Base-by-base conservation (phyloP, 2,113 vertebrate genomes). In the Beaufortia kweichowensis region DNA sequence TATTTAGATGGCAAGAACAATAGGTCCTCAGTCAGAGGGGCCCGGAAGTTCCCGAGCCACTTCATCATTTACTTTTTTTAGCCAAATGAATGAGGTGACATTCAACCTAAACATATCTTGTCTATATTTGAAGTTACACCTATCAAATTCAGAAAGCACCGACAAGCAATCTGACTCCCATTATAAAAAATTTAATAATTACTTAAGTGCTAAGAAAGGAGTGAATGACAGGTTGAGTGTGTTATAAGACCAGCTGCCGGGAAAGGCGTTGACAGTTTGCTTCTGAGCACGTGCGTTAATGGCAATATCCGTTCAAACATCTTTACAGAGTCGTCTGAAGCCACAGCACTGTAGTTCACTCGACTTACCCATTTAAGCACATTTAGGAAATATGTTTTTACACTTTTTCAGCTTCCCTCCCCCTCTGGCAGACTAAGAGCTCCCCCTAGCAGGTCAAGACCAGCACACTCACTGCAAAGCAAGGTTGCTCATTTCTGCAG, bases 391-490 rank as follows among this genome's bases (percentile, higher is more conserved):
- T 81, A 71, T 83, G 83, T 82, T 81, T 79, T 70, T 79, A 75
- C 70, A 69, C 50, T 79, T 79, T 72, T 77, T 68, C 39, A 80
- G 76, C 79, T 70, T 77, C 76, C 77, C 60, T 63, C 65, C 73
- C 76, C 79, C 63, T 81, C 81, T 80, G 82, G 84, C 85, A 89
- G 90, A 86, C 90, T 90, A 84, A 89, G 89, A 91, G 91, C 90
- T 88, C 91, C 90, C 91, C 88, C 90, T 92, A 91, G 91, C 90
- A 89, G 84, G 82, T 80, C 79, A 79, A 53, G 61, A n/a, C 35
- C 14, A 50, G 82, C 66, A 84, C 62, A 56, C 62, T 75, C 55
- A 72, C 43, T 56, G 26, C 56, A 53, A 59, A 26, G 82, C 80
- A 82, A 81, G 71, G 83, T 43, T 33, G 55, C 33, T 31, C 53